phyloP scores from a whole-genome alignment of 2,888 invertebrate species.

The Drosophila antonietae region DNA sequence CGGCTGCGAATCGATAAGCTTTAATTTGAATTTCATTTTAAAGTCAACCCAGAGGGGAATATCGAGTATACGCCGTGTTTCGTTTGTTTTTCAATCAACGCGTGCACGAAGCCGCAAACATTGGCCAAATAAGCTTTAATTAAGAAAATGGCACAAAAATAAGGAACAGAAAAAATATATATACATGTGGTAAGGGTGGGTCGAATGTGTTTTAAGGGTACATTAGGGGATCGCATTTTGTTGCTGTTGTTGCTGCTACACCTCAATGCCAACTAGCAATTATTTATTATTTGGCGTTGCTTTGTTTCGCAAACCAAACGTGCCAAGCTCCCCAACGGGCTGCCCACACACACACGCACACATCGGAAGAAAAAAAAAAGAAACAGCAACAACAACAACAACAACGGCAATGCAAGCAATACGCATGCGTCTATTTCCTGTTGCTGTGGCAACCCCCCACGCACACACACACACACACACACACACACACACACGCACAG shows the following conservation, averaged over 20 bases:
- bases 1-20: conserved; percentile 63
- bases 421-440: conserved; percentile 83
- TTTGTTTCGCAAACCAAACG: conserved; percentile 73
- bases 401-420: conserved; percentile 34
- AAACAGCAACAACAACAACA: conserved; percentile 18
- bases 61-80: conserved; percentile 68
- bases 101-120: conserved; percentile 21
- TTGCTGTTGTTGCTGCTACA: conserved; percentile 47
- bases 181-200: not conserved
- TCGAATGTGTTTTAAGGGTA: conserved; percentile 24
- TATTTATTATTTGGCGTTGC: conserved; percentile 80
- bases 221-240: conserved; percentile 36
- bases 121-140: conserved; percentile 66
- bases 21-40: conserved; percentile 39
- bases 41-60: conserved; percentile 15
- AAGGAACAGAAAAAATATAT: conserved; percentile 2
- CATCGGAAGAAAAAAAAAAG: conserved; percentile 19
- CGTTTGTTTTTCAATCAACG: conserved; percentile 54
- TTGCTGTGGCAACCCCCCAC: conserved; percentile 81
- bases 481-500: conserved; percentile 40
- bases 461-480: conserved; percentile 20
- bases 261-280: conserved; percentile 80
- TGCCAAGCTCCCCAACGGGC: conserved; percentile 61
- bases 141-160: conserved; percentile 64
- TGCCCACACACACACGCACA: conserved; percentile 29